A percentile compares a stretch with the other conserved stretches of the same genome.
Conservation (phyloP, 1,140 invertebrate species). For the Neodiprion fabricii region DNA sequence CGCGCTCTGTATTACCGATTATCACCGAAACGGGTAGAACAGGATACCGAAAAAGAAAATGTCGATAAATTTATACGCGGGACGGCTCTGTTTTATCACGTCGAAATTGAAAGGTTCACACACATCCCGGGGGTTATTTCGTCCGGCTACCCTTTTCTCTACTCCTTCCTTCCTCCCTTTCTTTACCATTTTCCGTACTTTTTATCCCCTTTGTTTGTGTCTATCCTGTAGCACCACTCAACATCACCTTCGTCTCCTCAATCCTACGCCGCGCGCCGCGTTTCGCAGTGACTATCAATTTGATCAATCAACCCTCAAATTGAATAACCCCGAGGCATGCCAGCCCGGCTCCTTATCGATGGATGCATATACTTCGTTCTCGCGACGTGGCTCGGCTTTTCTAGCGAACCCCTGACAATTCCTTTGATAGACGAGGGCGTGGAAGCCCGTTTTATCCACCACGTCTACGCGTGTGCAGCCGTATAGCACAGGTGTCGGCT, state of each 20-base stretch:
- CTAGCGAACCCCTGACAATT: not conserved
- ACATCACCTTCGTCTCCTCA: not conserved
- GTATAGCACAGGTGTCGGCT: not conserved
- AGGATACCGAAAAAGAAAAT: no score
- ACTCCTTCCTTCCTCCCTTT: no score
- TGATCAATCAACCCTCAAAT: slow-evolving; percentile 7
- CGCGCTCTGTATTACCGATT: no score
- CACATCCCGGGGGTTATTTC: no score
- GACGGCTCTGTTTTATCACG: no score
- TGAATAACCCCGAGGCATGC: not conserved
- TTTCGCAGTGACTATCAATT: not conserved
- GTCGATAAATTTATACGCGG: no score
- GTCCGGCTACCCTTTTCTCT: no score
- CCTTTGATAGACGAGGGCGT: not conserved
- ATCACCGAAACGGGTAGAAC: no score
- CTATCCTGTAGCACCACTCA: not conserved
- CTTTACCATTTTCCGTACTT: no score
- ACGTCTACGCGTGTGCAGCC: no score
- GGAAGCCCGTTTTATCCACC: not conserved
- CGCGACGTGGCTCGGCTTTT: not conserved
- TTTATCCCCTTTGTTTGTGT: no score
- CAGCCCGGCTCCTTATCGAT: not conserved
- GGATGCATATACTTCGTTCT: not conserved
- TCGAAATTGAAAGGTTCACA: no score
- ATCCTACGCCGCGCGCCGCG: not conserved